Conservation (phyloP, 2,888 invertebrate genomes). For the Lycaena phlaeas region DNA sequence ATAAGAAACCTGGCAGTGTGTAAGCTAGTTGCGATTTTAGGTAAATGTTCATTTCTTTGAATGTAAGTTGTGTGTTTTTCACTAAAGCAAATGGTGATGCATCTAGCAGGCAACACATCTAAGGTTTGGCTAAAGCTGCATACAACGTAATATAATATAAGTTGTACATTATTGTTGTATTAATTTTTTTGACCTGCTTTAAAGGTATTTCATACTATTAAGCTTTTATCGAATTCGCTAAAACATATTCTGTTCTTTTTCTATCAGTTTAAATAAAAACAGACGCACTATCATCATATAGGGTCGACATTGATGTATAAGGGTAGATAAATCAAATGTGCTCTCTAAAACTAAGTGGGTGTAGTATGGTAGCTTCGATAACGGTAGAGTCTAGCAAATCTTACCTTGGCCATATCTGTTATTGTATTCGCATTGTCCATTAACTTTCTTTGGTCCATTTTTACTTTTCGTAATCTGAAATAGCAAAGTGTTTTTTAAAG, state of each 20-base stretch:
- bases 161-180: not conserved
- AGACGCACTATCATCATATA: no score
- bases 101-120: not conserved
- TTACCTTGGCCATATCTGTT: conserved; percentile 99
- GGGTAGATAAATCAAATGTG: conserved; percentile 22
- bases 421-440: conserved; percentile 99
- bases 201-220: no score
- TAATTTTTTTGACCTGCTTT: not conserved
- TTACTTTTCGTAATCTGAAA: conserved; percentile 95
- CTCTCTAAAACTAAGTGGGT: conserved; percentile 46
- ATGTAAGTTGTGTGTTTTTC: not conserved
- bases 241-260: no score
- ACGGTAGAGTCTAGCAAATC: conserved; percentile 27
- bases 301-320: not conserved
- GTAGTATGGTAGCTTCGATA: conserved; percentile 53
- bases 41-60: not conserved
- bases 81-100: not conserved
- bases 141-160: not conserved
- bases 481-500: no score
- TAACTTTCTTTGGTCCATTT: conserved; percentile 99
- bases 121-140: not conserved
- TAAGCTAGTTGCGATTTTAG: no score
- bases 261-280: no score
- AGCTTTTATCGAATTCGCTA: no score
- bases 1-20: not conserved